Evolutionary conservation across 2,888 invertebrate genomes (phyloP), one percentile per base, ranked within the genome.

Genomic region (Leuctra nigra): DNA sequence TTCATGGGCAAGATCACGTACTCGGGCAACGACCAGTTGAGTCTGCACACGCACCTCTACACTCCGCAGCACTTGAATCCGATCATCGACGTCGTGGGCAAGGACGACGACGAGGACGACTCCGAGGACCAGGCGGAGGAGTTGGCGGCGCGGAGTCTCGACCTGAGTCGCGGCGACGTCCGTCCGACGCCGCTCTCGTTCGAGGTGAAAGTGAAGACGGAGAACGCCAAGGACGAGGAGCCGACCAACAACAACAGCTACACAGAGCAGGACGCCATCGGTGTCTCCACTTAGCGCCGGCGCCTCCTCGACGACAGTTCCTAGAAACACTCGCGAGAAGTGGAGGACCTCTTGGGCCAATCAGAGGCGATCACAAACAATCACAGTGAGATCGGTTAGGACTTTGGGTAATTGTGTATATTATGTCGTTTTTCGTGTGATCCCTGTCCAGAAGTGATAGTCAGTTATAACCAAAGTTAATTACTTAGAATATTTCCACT

Each of bases 1-100:
- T 93, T 94, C 69, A 91, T 92, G 86, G 91, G 89, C 0, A 90
- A 90, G 69, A 90, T 91, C 33, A 84, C 86, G 0, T 81, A 81
- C 35, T 70, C 76, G 1, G 73, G 76, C 50, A 66, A 69, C 53
- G 63, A 69, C 64, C 61, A 71, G 16, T 18, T 60, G 11, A 57
- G 36, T 24, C 44, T 59, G 14, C 74, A 75, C 41, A 72, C 71
- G 16, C 72, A 74, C 55, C 67, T 75, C 4, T 73, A 74, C 23
- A 74, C 73, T 16, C 68, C 76, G 14, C 74, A 75, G n/a, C 39
- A 50, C 35, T 0, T 66, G 66, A 64, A 74, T 52, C 71, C 72
- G 68, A 67, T 74, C 64, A 76, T 73, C n/a, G 75, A 75, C 59
- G 75, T 70, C 2, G 71, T 69, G 9, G 75, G 74, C n/a, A 75